Evolutionary conservation across 2,113 vertebrate genomes (phyloP).

Genomic region (Andinoacara biseriatus): DNA sequence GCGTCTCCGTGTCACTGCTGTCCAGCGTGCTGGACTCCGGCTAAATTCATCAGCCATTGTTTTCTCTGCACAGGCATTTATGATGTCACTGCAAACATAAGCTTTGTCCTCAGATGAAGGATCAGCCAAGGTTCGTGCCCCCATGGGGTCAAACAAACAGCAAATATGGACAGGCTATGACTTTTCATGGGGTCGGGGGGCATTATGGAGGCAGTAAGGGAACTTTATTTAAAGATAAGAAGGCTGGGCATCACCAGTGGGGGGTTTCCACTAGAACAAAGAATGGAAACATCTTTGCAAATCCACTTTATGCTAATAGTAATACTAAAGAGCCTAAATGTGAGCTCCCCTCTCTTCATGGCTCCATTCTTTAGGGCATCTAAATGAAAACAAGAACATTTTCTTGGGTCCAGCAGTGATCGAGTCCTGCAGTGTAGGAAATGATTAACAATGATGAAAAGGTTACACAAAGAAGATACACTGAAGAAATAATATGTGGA

Average conservation of each 20-base stretch:
- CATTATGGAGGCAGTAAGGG: slow-evolving; percentile 35
- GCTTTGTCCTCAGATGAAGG: slow-evolving; percentile 79
- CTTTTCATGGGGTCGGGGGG: slow-evolving; percentile 50
- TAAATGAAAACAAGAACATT: slow-evolving; percentile 56
- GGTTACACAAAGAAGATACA: neutral
- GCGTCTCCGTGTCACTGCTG: slow-evolving; percentile 26
- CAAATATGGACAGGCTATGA: slow-evolving; percentile 70
- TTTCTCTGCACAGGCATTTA: slow-evolving; percentile 71
- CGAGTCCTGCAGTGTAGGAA: neutral
- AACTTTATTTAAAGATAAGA: slow-evolving; percentile 14
- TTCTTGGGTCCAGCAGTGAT: slow-evolving; percentile 5
- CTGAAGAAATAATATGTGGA: neutral
- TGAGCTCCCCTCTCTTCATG: slow-evolving; percentile 15
- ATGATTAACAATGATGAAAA: slow-evolving; percentile 5
- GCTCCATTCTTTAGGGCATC: slow-evolving; percentile 34
- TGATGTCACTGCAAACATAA: slow-evolving; percentile 79
- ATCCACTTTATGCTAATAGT: neutral
- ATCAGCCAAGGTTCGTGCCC: slow-evolving; percentile 73
- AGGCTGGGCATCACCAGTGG: neutral
- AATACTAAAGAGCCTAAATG: slow-evolving; percentile 8
- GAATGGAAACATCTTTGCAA: neutral
- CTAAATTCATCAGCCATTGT: slow-evolving; percentile 78
- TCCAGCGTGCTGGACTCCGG: slow-evolving; percentile 61
- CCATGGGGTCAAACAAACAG: slow-evolving; percentile 75
- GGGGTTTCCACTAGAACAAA: neutral